phyloP scores from a whole-genome alignment of 2,797 vertebrate genomes.

The Sphenodon punctatus region DNA sequence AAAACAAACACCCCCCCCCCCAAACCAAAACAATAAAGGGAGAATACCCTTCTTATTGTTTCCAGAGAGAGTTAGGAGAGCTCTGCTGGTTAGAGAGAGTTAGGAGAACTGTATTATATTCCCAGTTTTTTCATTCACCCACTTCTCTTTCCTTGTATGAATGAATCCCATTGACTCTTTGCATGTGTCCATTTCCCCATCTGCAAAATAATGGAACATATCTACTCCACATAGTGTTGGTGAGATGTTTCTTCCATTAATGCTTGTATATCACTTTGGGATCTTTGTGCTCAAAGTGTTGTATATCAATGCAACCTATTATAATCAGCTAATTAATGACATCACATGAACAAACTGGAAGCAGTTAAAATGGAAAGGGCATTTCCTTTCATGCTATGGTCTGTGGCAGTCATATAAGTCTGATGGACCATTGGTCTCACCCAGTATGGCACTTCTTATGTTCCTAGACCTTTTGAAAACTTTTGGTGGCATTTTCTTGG shows the following conservation, averaged over 20 bases:
- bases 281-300: background rate
- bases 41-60: slow-evolving; percentile 20
- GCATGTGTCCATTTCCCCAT: rapidly evolving
- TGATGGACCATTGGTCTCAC: too few relatives aligned
- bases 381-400: background rate
- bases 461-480: too few relatives aligned
- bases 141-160: background rate
- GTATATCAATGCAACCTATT: background rate
- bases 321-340: background rate
- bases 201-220: slow-evolving; percentile 2
- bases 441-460: too few relatives aligned
- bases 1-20: too few relatives aligned
- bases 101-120: slow-evolving; percentile 28
- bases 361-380: background rate
- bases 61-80: too few relatives aligned
- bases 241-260: background rate
- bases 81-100: too few relatives aligned
- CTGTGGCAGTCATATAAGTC: background rate
- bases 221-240: background rate
- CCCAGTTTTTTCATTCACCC: background rate
- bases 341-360: background rate
- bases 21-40: slow-evolving; percentile 51
- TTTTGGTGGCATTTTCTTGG: background rate
- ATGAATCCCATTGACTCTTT: background rate
- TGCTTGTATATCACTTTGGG: background rate